A percentile compares a stretch with the other conserved stretches of the same genome.
phyloP scores from a whole-genome alignment of 2,797 vertebrate genomes.

The Sphaeramia orbicularis region DNA sequence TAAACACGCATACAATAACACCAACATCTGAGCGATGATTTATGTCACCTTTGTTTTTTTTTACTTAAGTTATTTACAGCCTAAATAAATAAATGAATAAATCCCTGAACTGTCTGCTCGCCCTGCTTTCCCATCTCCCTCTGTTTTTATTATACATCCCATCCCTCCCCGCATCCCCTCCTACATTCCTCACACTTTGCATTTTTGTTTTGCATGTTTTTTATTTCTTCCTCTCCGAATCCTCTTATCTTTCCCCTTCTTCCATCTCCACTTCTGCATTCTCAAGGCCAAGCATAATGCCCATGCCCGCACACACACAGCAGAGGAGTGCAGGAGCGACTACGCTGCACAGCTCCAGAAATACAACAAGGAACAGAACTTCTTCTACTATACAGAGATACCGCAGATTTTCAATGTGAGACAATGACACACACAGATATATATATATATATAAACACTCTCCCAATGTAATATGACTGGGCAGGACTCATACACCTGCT shows the following conservation, averaged over 20 bases:
- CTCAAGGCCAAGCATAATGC: conserved; percentile 87
- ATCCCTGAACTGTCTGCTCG: conserved; percentile 1
- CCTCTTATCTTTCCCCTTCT: conserved; percentile 1
- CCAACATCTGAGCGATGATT: not conserved
- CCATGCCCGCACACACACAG: conserved; percentile 82
- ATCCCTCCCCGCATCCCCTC: conserved; percentile 7
- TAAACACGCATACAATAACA: conserved; percentile 44
- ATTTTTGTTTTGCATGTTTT: conserved; percentile 44
- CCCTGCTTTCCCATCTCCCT: conserved; percentile 1
- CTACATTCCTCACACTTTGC: conserved; percentile 27
- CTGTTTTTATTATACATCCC: not conserved
- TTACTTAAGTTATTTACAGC: conserved; percentile 10
- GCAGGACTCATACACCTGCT: conserved; percentile 3
- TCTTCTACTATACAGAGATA: conserved; percentile 88
- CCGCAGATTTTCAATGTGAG: conserved; percentile 89
- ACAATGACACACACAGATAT: not conserved
- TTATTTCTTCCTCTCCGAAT: conserved; percentile 3
- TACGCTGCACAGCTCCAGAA: conserved; percentile 90
- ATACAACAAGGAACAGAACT: conserved; percentile 90
- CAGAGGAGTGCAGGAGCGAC: conserved; percentile 91
- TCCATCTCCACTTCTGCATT: conserved; percentile 21
- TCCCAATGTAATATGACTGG: not conserved
- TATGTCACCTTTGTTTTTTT: not conserved
- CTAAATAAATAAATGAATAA: not conserved
- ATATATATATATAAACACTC: not conserved